Evolutionary conservation across 2,113 vertebrate species (phyloP), one percentile per base, ranked within the genome.

Genomic region (Rhombomys opimus): DNA sequence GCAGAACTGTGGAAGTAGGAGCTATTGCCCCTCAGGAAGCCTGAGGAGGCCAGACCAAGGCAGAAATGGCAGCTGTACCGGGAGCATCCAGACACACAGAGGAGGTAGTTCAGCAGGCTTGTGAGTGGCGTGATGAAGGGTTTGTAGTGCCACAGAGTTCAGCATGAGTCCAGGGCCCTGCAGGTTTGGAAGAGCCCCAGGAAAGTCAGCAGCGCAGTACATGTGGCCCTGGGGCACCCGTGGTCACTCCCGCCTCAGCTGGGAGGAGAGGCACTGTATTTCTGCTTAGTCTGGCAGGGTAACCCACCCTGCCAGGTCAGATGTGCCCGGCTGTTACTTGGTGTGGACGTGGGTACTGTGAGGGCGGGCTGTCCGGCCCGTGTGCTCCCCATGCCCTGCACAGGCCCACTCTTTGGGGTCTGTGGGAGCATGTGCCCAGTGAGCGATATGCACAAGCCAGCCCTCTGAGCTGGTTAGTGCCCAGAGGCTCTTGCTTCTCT

Each of bases 271-370:
- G 94, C n/a, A 67, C 85, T 57, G 41, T 46, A 10, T 88, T 52
- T 63, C 0, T 0, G 0, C 23, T 82, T 65, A 18, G 57, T 10
- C 30, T 0, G 0, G n/a, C 63, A 88, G n/a, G 63, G 50, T 46
- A 10, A 41, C n/a, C 10, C 2, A 12, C 88, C 87, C 92, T 35
- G 92, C 63, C 93, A 54, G 85, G 82, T 11, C 27, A 57, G 87
- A 91, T 70, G 68, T 73, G 35, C 68, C 81, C 70, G 77, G 86
- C 94, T 87, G 25, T 17, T 38, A 32, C 30, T 59, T 32, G 54
- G 54, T 35, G 12, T 17, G 61, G 41, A 10, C 63, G 32, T 41
- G 22, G 75, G 63, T 30, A 2, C 72, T 10, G 57, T 88, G 27
- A 82, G 41, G 61, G 0, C 85, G 54, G 73, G 0, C n/a, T 72